Conservation (phyloP, 2,113 vertebrate genomes). For the Amphilophus citrinellus region DNA sequence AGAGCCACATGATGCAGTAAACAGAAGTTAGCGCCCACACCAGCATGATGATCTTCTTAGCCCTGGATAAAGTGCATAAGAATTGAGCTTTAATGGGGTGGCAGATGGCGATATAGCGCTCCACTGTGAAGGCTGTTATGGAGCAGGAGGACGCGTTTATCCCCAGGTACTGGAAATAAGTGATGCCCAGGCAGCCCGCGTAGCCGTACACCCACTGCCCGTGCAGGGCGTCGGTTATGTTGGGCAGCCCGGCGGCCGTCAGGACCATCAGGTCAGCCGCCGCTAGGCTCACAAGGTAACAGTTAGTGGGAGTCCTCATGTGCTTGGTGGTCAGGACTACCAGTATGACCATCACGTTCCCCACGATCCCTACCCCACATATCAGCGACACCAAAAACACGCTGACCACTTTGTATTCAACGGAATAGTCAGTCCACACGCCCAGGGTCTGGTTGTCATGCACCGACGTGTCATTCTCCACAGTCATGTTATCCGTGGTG, state of each 20-base stretch:
- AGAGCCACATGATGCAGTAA: slow-evolving; percentile 98
- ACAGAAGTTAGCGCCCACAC: slow-evolving; percentile 94
- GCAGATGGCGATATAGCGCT: slow-evolving; percentile 98
- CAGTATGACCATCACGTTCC: slow-evolving; percentile 97
- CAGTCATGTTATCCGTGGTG: slow-evolving; percentile 67
- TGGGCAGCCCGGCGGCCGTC: slow-evolving; percentile 94
- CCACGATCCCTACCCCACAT: slow-evolving; percentile 93
- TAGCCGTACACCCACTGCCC: slow-evolving; percentile 96
- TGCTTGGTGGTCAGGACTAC: slow-evolving; percentile 97
- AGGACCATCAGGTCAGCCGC: slow-evolving; percentile 95
- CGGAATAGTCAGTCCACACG: slow-evolving; percentile 81
- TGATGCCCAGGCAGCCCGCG: slow-evolving; percentile 92
- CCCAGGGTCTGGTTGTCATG: slow-evolving; percentile 84
- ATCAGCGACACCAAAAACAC: slow-evolving; percentile 89
- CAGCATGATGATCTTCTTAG: slow-evolving; percentile 95
- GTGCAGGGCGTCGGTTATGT: slow-evolving; percentile 92
- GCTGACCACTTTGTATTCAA: slow-evolving; percentile 91
- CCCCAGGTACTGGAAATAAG: slow-evolving; percentile 95
- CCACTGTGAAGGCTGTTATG: slow-evolving; percentile 96
- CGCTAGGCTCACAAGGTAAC: slow-evolving; percentile 96
- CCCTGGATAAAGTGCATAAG: slow-evolving; percentile 94
- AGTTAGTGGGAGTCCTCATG: slow-evolving; percentile 99
- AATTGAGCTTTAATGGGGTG: slow-evolving; percentile 98
- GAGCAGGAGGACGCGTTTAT: slow-evolving; percentile 98
- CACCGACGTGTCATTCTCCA: slow-evolving; percentile 86